phyloP scores from a whole-genome alignment of 1,140 invertebrate species.

The Monochamus saltuarius region DNA sequence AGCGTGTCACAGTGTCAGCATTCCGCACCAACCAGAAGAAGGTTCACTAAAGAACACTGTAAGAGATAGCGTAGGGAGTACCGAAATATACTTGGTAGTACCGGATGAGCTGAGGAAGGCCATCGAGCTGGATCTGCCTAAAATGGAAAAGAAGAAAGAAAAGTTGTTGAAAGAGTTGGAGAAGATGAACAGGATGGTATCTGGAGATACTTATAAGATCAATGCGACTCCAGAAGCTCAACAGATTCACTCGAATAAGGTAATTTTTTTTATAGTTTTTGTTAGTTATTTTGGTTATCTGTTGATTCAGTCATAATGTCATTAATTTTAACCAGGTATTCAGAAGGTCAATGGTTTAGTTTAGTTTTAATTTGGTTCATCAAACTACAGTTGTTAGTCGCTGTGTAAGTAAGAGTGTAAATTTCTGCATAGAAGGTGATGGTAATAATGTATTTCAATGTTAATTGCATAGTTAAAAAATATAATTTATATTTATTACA shows the following conservation, averaged over 20 bases:
- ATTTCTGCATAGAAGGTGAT: no score
- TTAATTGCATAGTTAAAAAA: no score
- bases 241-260: conserved; percentile 37
- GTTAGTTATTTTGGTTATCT: no score
- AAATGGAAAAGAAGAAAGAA: conserved; percentile 48
- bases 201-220: conserved; percentile 38
- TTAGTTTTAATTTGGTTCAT: no score
- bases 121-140: conserved; percentile 38
- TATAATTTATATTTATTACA: no score
- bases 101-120: conserved; percentile 30
- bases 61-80: conserved; percentile 29
- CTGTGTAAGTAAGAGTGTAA: no score
- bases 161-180: conserved; percentile 50
- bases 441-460: no score
- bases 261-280: conserved; percentile 1
- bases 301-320: no score
- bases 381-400: no score
- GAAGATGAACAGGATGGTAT: conserved; percentile 45
- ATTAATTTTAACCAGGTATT: no score
- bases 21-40: neutral
- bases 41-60: conserved; percentile 12
- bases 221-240: conserved; percentile 43
- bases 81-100: conserved; percentile 35
- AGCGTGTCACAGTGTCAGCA: conserved; percentile 14
- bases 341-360: no score